Evolutionary conservation across 1,140 invertebrate species (phyloP).

Genomic region (Drosophila ambigua): DNA sequence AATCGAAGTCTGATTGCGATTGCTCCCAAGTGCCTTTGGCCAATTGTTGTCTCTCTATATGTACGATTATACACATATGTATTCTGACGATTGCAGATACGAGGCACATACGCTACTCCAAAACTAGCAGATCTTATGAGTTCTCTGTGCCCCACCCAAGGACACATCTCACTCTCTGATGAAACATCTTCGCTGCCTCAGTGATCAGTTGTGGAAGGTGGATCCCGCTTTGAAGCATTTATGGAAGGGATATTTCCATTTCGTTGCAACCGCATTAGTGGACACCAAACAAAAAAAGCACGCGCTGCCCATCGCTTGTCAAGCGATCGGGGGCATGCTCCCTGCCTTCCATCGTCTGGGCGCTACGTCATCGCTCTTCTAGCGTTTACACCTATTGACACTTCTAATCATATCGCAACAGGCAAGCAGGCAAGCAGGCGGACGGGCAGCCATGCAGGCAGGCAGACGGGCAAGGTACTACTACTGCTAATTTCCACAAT

Average conservation of each 20-base stretch:
- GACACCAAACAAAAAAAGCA: not conserved
- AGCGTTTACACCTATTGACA: conserved; percentile 68
- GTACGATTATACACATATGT: not conserved
- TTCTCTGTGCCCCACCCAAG: too few relatives aligned
- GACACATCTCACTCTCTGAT: too few relatives aligned
- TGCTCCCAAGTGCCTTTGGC: conserved; percentile 49
- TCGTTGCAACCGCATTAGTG: not conserved
- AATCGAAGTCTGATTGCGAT: conserved; percentile 75
- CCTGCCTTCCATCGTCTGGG: conserved; percentile 13
- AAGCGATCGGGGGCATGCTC: not conserved
- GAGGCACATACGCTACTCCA: conserved; percentile 10
- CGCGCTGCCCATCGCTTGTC: not conserved
- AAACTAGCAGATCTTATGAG: too few relatives aligned
- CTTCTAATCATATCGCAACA: conserved; percentile 70
- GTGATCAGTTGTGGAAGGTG: too few relatives aligned
- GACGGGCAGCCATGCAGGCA: not conserved
- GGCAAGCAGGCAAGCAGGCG: too few relatives aligned
- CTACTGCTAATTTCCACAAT: conserved; percentile 36
- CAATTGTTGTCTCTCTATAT: conserved; percentile 53
- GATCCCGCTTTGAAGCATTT: not conserved
- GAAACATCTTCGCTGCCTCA: too few relatives aligned
- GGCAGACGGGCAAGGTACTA: conserved; percentile 36
- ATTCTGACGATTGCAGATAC: conserved; percentile 19
- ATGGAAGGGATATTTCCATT: not conserved
- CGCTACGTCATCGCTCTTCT: conserved; percentile 35